Base-by-base conservation (phyloP, 1,140 invertebrate genomes). In the Drosophila biarmipes region DNA sequence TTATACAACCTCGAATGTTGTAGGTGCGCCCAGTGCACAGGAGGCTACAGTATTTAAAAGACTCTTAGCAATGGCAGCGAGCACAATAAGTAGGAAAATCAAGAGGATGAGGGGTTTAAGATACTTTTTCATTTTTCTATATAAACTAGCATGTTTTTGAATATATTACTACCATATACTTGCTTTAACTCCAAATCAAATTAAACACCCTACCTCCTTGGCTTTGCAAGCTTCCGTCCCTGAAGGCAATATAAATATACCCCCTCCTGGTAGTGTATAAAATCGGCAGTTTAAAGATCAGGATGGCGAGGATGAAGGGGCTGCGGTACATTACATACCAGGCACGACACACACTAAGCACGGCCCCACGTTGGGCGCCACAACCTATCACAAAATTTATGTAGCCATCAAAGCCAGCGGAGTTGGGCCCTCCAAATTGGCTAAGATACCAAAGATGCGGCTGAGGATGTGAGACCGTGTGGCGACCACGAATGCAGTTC, bases 401-500 rank as follows among this genome's bases (percentile, higher is more conserved):
- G 73, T 73, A 59, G 81, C 82, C 73, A 58, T 77, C 68, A 79
- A 66, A 38, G 52, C 40, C 24, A 74, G 42, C 31, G 43, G 49
- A 66, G 43, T 37, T 35, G n/a, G 38, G 31, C 29, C 29, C 34
- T 51, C 48, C 29, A 34, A 57, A 43, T 53, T 29, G 38, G 38
- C 56, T 21, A 35, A 48, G 42, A 48, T 15, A 37, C 45, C 34
- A 17, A 35, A 37, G 66, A 58, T 59, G 54, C 48, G 19, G 48
- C 46, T 37, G 35, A 29, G 19, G 24, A 46, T 38, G 66, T 7
- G 61, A 27, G 42, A 55, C 34, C 58, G 40, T 63, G 55, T 52
- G 62, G 54, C 62, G 54, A 59, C 52, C 61, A 80, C 80, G 51
- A 66, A 61, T 71, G 71, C 82, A 78, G 77, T 86, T 86, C 79